Percentiles rank a stretch among this genome's conserved stretches.
Conservation (phyloP, 2,797 vertebrate species). For the Podarcis siculus region DNA sequence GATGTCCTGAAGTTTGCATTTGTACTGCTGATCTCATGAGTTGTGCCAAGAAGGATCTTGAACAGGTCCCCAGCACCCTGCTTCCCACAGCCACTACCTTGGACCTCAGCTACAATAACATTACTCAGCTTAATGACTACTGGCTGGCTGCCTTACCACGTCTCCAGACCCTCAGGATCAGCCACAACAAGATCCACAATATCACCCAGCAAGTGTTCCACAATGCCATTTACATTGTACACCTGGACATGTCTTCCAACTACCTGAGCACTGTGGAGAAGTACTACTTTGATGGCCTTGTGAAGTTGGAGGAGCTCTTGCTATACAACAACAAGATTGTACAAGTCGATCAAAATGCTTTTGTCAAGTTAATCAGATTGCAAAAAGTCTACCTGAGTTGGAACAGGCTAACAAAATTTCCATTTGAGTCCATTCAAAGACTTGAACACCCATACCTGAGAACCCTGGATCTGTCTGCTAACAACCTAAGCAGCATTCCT, state of each 20-base stretch:
- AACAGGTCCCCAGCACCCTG: constrained; percentile 74
- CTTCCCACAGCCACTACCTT: constrained; percentile 79
- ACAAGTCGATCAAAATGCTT: constrained; percentile 81
- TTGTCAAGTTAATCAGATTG: constrained; percentile 80
- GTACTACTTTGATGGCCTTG: constrained; percentile 84
- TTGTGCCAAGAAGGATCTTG: constrained; percentile 81
- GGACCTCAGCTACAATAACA: constrained; percentile 90
- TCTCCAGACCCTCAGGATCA: constrained; percentile 81
- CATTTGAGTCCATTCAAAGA: constrained; percentile 85
- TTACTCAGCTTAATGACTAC: constrained; percentile 75
- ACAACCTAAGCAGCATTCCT: constrained; percentile 83
- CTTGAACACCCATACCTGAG: constrained; percentile 80
- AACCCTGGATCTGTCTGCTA: constrained; percentile 91
- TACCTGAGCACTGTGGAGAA: constrained; percentile 76
- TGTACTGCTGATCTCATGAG: constrained; percentile 91
- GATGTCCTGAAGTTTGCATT: constrained; percentile 81
- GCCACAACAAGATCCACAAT: constrained; percentile 82
- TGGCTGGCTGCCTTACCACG: constrained; percentile 82
- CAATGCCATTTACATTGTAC: constrained; percentile 83
- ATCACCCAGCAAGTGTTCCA: constrained; percentile 80
- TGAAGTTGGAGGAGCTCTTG: constrained; percentile 85
- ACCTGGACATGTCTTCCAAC: constrained; percentile 94
- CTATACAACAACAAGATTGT: constrained; percentile 89
- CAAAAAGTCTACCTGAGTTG: constrained; percentile 89
- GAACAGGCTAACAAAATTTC: constrained; percentile 89